phyloP scores from a whole-genome alignment of 2,888 invertebrate species.

The Salpingus planirostris region DNA sequence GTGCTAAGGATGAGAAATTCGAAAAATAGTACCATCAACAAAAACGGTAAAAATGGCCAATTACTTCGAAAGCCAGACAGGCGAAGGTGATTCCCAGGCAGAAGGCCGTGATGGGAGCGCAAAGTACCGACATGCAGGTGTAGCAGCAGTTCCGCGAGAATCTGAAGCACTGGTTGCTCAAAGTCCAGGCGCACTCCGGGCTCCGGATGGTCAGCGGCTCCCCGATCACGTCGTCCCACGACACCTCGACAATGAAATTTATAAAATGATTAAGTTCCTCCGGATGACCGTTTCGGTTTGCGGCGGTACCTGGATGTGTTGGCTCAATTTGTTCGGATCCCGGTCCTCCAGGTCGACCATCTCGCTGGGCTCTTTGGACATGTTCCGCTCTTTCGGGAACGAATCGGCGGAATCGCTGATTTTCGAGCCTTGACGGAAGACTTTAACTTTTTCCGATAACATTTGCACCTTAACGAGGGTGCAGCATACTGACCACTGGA shows the following conservation, averaged over 20 bases:
- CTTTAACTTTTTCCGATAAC: slow-evolving; percentile 4
- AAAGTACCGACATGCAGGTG: slow-evolving; percentile 55
- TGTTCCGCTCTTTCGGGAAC: no score
- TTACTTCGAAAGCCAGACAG: slow-evolving; percentile 60
- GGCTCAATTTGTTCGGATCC: slow-evolving; percentile 61
- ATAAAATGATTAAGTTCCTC: no score
- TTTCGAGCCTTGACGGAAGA: background rate
- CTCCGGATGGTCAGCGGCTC: slow-evolving; percentile 62
- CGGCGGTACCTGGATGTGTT: slow-evolving; percentile 56
- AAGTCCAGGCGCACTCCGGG: slow-evolving; percentile 63
- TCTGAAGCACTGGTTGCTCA: slow-evolving; percentile 56
- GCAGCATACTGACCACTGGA: slow-evolving; percentile 6
- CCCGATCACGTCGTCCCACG: slow-evolving; percentile 63
- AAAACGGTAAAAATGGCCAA: no score
- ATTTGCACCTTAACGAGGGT: slow-evolving; percentile 5
- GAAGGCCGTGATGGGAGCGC: slow-evolving; percentile 60
- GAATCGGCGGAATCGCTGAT: slow-evolving; percentile 1
- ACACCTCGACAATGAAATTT: slow-evolving; percentile 47
- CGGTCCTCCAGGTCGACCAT: slow-evolving; percentile 53
- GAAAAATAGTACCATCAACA: slow-evolving; percentile 15
- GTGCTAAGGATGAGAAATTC: no score
- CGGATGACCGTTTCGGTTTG: no score
- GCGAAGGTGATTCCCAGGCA: slow-evolving; percentile 59
- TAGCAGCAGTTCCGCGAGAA: slow-evolving; percentile 60
- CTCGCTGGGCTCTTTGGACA: slow-evolving; percentile 41